These are phyloP conservation scores for Sceliomorpha sp. DNA, from an alignment of 2,888 invertebrate genomes.

Conservation along the genomic window DNA sequence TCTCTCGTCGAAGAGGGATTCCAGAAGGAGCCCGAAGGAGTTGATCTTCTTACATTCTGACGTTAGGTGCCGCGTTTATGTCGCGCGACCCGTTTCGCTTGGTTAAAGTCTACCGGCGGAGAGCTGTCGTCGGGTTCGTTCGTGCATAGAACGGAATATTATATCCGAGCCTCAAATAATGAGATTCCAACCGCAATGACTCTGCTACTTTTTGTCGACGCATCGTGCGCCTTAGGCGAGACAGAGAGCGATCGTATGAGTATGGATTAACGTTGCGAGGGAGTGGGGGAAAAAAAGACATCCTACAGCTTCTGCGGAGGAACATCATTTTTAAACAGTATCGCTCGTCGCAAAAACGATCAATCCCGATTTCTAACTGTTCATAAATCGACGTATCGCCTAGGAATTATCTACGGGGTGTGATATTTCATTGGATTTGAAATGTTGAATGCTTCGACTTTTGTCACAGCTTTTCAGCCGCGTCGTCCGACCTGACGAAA, in stretches of 20 bases:
- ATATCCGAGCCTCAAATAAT: constrained; percentile 69
- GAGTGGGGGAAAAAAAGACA: constrained; percentile 34
- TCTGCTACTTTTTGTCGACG: constrained; percentile 58
- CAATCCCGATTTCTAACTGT: constrained; percentile 40
- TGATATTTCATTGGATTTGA: constrained; percentile 26
- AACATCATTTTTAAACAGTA: constrained; percentile 44
- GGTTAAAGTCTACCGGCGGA: constrained; percentile 57
- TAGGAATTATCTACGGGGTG: constrained; percentile 31
- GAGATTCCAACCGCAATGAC: constrained; percentile 72
- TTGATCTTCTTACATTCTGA: constrained; percentile 43
- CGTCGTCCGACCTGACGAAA: too few relatives aligned
- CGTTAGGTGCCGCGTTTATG: constrained; percentile 44
- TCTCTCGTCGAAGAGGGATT: constrained; percentile 22
- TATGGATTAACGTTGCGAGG: constrained; percentile 42
- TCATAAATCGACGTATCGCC: constrained; percentile 45
- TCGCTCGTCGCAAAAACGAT: constrained; percentile 46
- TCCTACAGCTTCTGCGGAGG: constrained; percentile 36
- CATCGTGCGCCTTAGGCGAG: constrained; percentile 48
- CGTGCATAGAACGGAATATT: constrained; percentile 76
- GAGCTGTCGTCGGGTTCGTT: constrained; percentile 69
- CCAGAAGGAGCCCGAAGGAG: constrained; percentile 37
- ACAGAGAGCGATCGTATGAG: constrained; percentile 48
- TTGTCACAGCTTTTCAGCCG: too few relatives aligned
- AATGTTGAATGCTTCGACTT: constrained; percentile 21
- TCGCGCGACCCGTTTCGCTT: constrained; percentile 63